These are phyloP conservation scores for Lepidurus packardi DNA, from an alignment of 1,140 invertebrate species.

Conservation along the genomic window DNA sequence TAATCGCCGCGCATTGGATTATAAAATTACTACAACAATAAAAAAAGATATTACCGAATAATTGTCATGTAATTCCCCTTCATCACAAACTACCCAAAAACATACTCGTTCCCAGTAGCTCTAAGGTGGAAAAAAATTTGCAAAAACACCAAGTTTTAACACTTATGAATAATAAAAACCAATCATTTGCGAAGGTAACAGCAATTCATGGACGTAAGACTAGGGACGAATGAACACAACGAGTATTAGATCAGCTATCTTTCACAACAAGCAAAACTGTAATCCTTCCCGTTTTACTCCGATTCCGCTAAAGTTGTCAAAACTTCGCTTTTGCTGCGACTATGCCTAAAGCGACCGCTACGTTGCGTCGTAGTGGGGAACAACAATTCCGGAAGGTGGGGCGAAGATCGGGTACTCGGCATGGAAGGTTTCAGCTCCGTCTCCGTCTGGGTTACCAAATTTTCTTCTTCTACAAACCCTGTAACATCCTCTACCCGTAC, in stretches of 20 bases:
- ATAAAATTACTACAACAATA: too few relatives aligned
- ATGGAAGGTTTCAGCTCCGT: conserved; percentile 3
- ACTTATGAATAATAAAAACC: neutral
- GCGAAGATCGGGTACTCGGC: neutral
- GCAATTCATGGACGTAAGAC: neutral
- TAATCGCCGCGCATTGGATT: too few relatives aligned
- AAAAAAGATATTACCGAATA: neutral
- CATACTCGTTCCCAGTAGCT: neutral
- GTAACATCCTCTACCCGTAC: neutral
- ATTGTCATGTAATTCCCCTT: neutral
- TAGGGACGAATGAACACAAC: conserved; percentile 12
- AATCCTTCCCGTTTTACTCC: neutral
- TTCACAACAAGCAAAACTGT: neutral
- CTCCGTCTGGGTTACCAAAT: neutral
- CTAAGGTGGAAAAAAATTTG: neutral
- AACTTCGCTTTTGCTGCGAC: conserved; percentile 31
- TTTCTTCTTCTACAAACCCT: neutral
- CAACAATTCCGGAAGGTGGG: neutral
- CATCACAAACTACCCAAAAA: neutral
- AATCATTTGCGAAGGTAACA: neutral
- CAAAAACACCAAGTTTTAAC: neutral
- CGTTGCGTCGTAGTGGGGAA: neutral
- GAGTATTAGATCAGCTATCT: neutral
- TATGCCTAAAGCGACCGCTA: conserved; percentile 20
- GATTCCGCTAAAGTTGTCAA: conserved; percentile 26